Evolutionary conservation across 2,113 vertebrate genomes (phyloP), one percentile per base, ranked within the genome.

Genomic region (Daboia siamensis): DNA sequence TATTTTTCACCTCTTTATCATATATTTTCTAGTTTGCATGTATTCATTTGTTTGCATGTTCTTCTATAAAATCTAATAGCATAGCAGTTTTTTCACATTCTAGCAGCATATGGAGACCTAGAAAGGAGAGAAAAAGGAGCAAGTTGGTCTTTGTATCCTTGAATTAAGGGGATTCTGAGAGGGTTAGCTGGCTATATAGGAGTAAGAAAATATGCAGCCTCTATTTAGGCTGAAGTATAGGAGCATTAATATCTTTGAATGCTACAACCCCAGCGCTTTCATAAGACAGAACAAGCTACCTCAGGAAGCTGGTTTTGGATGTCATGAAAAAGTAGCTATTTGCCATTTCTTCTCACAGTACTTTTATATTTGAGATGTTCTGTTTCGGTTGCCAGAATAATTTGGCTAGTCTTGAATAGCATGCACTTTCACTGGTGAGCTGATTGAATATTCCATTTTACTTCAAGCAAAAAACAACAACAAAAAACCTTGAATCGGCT

Each of bases 31-130:
- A 92, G 2, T 93, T 88, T 57, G 21, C 1, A n/a, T 54, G 9
- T 39, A 5, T 5, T 26, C 15, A 92, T 87, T 26, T 44, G 46
- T 91, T 92, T 88, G 59, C 44, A 39, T 39, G 39, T 39, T 39
- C 39, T 39, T 39, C 86, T 91, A 91, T 90, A 55, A 7, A 91
- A n/a, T 86, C 29, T 92, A 87, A 29, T 74, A 57, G 69, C 69
- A 80, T 9, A 39, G 69, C 69, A 80, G 69, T 80, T 39, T 80
- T 44, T 59, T 59, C 52, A 69, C 93, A 52, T 44, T 94, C n/a
- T 69, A 69, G 39, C 39, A 44, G 59, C 92, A 91, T 90, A 86
- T 54, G 93, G 90, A 95, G 94, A 84, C 17, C 33, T 39, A 39
- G 6, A 80, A 80, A 80, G 17, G 17, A 39, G 33, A 80, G 2